Conservation (phyloP, 2,113 vertebrate species). For the Lasiurus cinereus region DNA sequence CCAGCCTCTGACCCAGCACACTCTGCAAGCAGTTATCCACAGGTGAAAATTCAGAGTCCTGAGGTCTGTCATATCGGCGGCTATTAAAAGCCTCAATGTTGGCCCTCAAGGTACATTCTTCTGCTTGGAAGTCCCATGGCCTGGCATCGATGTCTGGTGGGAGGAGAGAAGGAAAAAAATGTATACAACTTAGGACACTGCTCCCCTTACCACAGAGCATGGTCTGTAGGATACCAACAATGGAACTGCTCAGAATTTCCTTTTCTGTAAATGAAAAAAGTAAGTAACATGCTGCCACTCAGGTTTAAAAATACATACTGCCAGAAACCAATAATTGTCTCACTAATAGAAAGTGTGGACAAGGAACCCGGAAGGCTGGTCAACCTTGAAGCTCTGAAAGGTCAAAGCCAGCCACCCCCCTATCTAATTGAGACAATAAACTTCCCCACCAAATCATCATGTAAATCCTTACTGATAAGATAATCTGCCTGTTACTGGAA, state of each 20-base stretch:
- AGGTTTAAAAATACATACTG: neutral
- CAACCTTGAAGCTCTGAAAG: no score
- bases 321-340: no score
- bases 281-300: neutral
- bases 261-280: slow-evolving; percentile 13
- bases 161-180: neutral
- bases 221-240: neutral
- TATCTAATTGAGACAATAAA: no score
- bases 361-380: no score
- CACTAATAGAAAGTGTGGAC: no score
- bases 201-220: neutral
- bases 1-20: slow-evolving; percentile 94
- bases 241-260: neutral
- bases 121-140: slow-evolving; percentile 99
- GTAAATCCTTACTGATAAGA: no score
- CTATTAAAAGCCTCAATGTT: slow-evolving; percentile 97
- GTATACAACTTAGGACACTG: neutral
- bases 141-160: slow-evolving; percentile 95
- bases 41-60: slow-evolving; percentile 92
- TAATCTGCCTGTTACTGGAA: no score
- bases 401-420: no score
- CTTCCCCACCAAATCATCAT: no score
- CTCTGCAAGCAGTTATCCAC: slow-evolving; percentile 99
- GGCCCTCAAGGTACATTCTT: slow-evolving; percentile 96
- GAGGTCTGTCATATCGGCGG: slow-evolving; percentile 93